These are phyloP conservation scores for Drosophila oshimai DNA, from an alignment of 1,140 invertebrate genomes.

Conservation along the genomic window DNA sequence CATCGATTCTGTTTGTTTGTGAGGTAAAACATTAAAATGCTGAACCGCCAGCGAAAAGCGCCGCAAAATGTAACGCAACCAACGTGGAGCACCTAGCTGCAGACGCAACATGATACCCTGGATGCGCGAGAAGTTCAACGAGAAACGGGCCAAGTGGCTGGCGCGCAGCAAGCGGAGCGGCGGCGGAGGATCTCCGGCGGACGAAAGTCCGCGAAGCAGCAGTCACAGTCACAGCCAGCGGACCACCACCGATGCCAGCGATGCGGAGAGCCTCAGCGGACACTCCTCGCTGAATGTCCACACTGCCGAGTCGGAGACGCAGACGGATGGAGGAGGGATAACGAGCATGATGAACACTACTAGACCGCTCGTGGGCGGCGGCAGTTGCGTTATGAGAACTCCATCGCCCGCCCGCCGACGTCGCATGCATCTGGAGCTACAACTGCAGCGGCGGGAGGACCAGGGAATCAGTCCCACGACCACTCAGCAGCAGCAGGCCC, in stretches of 20 bases:
- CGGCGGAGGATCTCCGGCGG: conserved; percentile 1
- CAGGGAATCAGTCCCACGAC: conserved; percentile 22
- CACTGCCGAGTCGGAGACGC: conserved; percentile 57
- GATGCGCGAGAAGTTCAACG: conserved; percentile 80
- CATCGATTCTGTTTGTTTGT: conserved; percentile 53
- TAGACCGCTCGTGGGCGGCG: conserved; percentile 34
- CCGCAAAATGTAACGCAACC: conserved; percentile 25
- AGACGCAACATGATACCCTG: conserved; percentile 79
- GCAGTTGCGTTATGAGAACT: conserved; percentile 54
- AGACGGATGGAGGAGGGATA: conserved; percentile 35
- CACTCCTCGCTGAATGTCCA: conserved; percentile 25
- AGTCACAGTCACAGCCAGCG: conserved; percentile 29
- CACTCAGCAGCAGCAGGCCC: conserved; percentile 45
- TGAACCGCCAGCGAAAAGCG: conserved; percentile 8
- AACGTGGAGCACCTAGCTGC: conserved; percentile 35
- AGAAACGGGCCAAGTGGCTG: conserved; percentile 76
- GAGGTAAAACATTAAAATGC: conserved; percentile 13
- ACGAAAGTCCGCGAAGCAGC: conserved; percentile 25
- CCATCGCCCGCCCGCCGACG: conserved; percentile 58
- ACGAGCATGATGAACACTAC: too few species aligned
- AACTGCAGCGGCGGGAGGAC: conserved; percentile 45
- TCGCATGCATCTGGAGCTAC: conserved; percentile 59
- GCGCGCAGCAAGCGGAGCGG: conserved; percentile 55
- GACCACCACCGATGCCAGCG: conserved; percentile 37
- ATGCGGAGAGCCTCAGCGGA: conserved; percentile 50